phyloP scores from a whole-genome alignment of 2,888 invertebrate genomes.

The Palloptera scutellata region DNA sequence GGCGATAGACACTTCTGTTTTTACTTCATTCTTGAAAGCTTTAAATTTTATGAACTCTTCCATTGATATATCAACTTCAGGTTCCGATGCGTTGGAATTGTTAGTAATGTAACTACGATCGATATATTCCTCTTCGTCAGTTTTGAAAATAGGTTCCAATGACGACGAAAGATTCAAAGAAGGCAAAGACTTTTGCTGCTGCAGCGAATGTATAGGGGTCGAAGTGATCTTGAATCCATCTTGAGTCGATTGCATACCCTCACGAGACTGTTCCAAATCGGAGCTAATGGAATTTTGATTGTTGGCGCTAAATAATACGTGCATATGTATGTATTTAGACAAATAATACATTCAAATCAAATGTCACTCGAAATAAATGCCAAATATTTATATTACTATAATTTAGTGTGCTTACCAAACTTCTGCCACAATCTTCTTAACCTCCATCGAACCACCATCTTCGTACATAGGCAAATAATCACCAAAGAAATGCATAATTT shows the following conservation, averaged over 20 bases:
- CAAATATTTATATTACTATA: no score
- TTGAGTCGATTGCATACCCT: conserved; percentile 10
- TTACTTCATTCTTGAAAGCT: conserved; percentile 17
- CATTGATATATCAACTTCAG: conserved; percentile 44
- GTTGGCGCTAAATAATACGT: conserved; percentile 19
- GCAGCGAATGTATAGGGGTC: conserved; percentile 8
- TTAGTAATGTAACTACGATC: conserved; percentile 9
- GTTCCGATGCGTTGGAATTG: conserved; percentile 12
- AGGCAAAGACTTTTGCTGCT: conserved; percentile 14
- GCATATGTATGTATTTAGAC: neutral
- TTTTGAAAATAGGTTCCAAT: conserved; percentile 45
- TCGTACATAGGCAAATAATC: conserved; percentile 50
- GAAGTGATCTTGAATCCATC: conserved; percentile 18
- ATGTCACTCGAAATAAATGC: no score
- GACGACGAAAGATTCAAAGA: conserved; percentile 39
- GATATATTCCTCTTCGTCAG: conserved; percentile 38
- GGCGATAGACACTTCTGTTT: neutral
- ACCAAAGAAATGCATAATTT: conserved; percentile 45
- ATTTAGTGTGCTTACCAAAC: conserved; percentile 28
- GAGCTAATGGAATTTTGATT: conserved; percentile 10
- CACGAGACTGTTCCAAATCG: conserved; percentile 17
- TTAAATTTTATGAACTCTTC: conserved; percentile 49
- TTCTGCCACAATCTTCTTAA: conserved; percentile 40
- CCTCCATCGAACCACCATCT: conserved; percentile 40
- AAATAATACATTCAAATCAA: neutral